phyloP scores from a whole-genome alignment of 2,888 invertebrate species.

The Drosophila parthenogenetica region DNA sequence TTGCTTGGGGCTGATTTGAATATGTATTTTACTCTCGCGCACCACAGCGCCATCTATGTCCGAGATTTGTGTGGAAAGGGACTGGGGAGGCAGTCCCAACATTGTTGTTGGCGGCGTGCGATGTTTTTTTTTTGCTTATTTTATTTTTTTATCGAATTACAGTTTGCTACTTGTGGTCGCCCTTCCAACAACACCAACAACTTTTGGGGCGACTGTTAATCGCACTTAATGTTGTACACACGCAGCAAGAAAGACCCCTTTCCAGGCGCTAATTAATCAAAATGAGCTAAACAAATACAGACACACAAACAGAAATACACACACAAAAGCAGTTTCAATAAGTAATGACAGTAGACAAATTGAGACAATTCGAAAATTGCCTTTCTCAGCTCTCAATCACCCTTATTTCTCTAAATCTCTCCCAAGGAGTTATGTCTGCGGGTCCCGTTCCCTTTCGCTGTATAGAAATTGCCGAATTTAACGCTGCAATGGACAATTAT shows the following conservation, averaged over 20 bases:
- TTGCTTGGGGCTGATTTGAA: constrained; percentile 75
- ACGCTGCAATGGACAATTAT: constrained; percentile 83
- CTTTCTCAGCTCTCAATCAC: constrained; percentile 19
- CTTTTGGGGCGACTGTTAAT: constrained; percentile 22
- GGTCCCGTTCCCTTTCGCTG: constrained; percentile 30
- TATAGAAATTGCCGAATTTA: constrained; percentile 78
- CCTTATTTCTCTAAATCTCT: constrained; percentile 8
- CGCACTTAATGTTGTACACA: constrained; percentile 28
- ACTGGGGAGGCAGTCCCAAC: constrained; percentile 31
- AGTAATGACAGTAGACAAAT: constrained; percentile 63
- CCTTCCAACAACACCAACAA: constrained; percentile 8
- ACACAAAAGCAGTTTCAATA: constrained; percentile 27
- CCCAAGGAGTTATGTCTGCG: constrained; percentile 33
- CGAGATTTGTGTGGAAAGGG: constrained; percentile 66
- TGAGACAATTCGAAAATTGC: constrained; percentile 54
- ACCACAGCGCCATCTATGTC: constrained; percentile 81
- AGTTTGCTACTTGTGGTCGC: constrained; percentile 30
- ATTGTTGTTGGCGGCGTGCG: constrained; percentile 51
- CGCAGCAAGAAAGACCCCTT: constrained; percentile 27
- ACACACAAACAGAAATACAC: constrained; percentile 44
- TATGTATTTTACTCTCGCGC: constrained; percentile 53
- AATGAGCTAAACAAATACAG: constrained; percentile 68
- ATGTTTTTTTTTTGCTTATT: constrained; percentile 45
- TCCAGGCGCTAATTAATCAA: constrained; percentile 59
- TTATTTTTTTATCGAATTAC: constrained; percentile 24